Base-by-base conservation (phyloP, 1,140 invertebrate species). In the Fopius arisanus region DNA sequence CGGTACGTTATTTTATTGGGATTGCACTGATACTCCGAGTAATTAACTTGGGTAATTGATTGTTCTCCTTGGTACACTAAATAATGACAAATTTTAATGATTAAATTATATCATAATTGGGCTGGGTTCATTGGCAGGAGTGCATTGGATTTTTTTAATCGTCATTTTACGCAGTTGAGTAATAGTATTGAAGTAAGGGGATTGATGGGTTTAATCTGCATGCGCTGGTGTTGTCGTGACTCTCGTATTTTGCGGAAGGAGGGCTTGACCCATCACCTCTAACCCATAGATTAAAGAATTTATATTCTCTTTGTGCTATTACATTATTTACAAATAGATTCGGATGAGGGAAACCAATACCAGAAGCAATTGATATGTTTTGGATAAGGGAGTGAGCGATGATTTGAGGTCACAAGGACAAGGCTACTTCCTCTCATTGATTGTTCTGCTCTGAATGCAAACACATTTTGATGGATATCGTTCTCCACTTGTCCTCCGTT, bases 21-120 rank as follows among this genome's bases (percentile, higher is more conserved):
- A 37, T 37, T 37, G 12, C 12, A 10, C 33, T 37, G 3, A 37
- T 37, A 37, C 12, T 37, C 12, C 12, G 33, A 2, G n/a, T n/a
- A n/a, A n/a, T n/a, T n/a, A n/a, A n/a, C n/a, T n/a, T n/a, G 19
- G 19, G 23, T 59, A 59, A 23, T 59, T 59, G 14, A 48, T 48
- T 48, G 16, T 59, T 59, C 23, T 59, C 23, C 33, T 37, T 37
- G 33, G 33, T 10, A 10, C 9, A 37, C 43, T 2, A 19, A 16
- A 48, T 48, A 26, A 10, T 12, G 5, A 59, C 19, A 14, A 59
- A 59, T 59, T 59, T 26, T 28, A 26, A 10, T 59, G 54, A 59
- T 59, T 59, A 59, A 59, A 59, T 59, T 59, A 59, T 26, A 59
- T 59, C 54, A 26, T 59, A 23, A 59, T 59, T 12, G 2, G 54